Base-by-base conservation (phyloP, 1,140 invertebrate genomes). In the Ostrea edulis region DNA sequence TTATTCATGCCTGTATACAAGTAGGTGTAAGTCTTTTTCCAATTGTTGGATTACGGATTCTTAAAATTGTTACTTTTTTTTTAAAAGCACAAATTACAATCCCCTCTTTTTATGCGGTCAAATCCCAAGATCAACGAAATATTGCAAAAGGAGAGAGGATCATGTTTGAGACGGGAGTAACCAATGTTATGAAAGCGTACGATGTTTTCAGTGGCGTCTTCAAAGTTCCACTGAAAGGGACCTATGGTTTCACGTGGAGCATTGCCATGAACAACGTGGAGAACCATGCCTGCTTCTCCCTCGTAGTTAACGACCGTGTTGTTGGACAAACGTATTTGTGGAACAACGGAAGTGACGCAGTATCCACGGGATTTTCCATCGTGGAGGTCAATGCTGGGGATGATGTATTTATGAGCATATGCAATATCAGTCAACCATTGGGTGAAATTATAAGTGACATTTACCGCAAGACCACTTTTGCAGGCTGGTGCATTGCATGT, bases 291-390 rank as follows among this genome's bases (percentile, higher is more conserved):
- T 77, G 68, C 14, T 77, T 77, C 29, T 77, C 68, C 29, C 68
- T 77, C 29, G 22, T 77, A 3, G 68, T 77, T 4, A 77, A 77
- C 29, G 68, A 77, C 68, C 22, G 8, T 29, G 68, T 77, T 22
- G 11, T 77, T 12, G 68, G 68, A 77, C 68, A 77, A 77, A 77
- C 68, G 25, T 77, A 77, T 25, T 35, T 77, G 68, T 77, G 68
- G 68, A 77, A 77, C 68, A 77, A 77, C 68, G 68, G 68, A 77
- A 77, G 68, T 77, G 68, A 77, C 68, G 29, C 68, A 77, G 25
- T 77, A 29, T 77, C 68, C 9, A 77, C 68, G 17, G 68, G 68
- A 14, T 77, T 77, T 77, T 77, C 68, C 0, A 11, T 77, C 12
- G 25, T 77, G 1, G 68, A 77, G 3, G 29, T 77, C 29, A 25